phyloP scores from a whole-genome alignment of 2,888 invertebrate species.

The Ariolimax columbianus region DNA sequence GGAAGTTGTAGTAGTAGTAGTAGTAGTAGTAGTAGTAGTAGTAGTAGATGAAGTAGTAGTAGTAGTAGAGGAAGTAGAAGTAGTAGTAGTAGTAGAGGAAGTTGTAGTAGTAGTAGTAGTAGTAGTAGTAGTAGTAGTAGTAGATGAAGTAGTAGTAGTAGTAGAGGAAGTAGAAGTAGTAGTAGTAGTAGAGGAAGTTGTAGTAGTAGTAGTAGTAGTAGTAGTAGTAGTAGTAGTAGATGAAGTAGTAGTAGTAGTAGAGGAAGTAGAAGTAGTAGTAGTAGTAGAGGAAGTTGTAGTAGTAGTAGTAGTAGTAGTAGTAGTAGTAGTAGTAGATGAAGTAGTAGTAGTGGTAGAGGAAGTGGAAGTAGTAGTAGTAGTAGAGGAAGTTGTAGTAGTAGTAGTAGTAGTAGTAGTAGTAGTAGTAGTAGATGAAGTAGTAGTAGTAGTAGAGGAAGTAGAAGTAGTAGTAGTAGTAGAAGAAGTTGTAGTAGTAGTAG shows the following conservation, averaged over 20 bases:
- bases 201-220: neutral
- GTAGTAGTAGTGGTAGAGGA: neutral
- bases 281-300: no score
- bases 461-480: no score
- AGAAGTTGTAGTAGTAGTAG: neutral
- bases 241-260: no score
- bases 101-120: slow-evolving; percentile 25
- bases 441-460: no score
- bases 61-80: no score
- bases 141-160: neutral
- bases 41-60: slow-evolving; percentile 26
- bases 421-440: neutral
- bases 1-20: slow-evolving; percentile 31
- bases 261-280: no score
- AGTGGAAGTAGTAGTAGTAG: no score
- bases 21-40: slow-evolving; percentile 36
- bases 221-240: neutral
- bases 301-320: neutral
- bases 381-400: no score
- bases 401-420: neutral
- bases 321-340: neutral
- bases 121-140: slow-evolving; percentile 21
- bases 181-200: no score
- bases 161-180: no score
- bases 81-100: no score